Conservation (phyloP, 2,113 vertebrate genomes). For the Cercopithecus mona region DNA sequence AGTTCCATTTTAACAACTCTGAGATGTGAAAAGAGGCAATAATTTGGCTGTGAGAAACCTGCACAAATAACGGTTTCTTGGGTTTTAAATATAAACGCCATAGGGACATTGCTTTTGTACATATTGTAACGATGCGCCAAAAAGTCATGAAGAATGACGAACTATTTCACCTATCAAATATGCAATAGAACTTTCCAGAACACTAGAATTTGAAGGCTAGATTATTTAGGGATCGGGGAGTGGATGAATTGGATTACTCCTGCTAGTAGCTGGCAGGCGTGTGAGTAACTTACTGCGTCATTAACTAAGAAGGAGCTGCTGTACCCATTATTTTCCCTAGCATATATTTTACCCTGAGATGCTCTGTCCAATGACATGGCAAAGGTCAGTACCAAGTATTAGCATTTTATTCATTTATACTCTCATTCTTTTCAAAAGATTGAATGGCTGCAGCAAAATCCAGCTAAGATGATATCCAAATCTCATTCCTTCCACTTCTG, state of each 20-base stretch:
- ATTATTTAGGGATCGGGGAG: too few species aligned
- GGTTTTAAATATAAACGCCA: not conserved
- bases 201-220: not conserved
- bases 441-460: not conserved
- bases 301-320: not conserved
- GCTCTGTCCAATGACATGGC: not conserved
- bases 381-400: not conserved
- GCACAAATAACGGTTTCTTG: not conserved
- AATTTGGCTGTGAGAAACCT: not conserved
- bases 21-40: not conserved
- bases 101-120: not conserved
- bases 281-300: accelerated
- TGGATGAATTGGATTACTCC: accelerated
- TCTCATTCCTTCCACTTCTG: not conserved
- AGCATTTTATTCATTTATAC: not conserved
- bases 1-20: not conserved
- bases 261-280: too few species aligned
- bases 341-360: not conserved
- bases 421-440: not conserved
- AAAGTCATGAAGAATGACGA: not conserved
- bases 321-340: not conserved
- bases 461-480: not conserved
- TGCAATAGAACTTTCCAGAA: accelerated
- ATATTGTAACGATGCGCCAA: not conserved
- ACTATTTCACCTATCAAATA: not conserved